A percentile compares a stretch with the other conserved stretches of the same genome.
phyloP scores from a whole-genome alignment of 2,113 vertebrate genomes.

The Chloebia gouldiae region DNA sequence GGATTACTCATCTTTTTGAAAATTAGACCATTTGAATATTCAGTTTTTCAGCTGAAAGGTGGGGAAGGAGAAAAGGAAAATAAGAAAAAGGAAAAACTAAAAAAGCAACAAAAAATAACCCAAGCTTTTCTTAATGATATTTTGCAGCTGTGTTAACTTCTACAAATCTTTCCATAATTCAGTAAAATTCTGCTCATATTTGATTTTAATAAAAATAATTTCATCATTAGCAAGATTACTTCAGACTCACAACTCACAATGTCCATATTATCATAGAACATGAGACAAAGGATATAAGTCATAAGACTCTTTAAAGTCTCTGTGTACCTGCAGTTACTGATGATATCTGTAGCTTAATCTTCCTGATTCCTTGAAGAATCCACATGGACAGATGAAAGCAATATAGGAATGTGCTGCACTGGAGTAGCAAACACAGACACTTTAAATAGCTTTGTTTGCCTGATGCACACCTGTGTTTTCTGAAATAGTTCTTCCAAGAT shows the following conservation, averaged over 20 bases:
- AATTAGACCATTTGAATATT: background rate
- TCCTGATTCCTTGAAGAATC: background rate
- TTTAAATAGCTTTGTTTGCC: background rate
- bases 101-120: background rate
- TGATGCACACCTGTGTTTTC: background rate
- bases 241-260: background rate
- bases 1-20: background rate
- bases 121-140: background rate
- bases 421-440: background rate
- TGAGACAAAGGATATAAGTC: background rate
- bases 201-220: background rate
- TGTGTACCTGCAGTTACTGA: background rate
- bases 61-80: background rate
- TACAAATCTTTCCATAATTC: background rate
- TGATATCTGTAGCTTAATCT: background rate
- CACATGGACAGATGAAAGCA: background rate
- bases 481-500: background rate
- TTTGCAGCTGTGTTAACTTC: background rate
- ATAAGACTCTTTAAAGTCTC: background rate
- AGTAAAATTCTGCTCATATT: background rate
- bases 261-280: background rate
- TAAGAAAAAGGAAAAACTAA: background rate
- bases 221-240: background rate
- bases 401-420: background rate
- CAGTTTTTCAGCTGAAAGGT: background rate